Conservation (phyloP, 2,113 vertebrate species). For the Corynorhinus townsendii region DNA sequence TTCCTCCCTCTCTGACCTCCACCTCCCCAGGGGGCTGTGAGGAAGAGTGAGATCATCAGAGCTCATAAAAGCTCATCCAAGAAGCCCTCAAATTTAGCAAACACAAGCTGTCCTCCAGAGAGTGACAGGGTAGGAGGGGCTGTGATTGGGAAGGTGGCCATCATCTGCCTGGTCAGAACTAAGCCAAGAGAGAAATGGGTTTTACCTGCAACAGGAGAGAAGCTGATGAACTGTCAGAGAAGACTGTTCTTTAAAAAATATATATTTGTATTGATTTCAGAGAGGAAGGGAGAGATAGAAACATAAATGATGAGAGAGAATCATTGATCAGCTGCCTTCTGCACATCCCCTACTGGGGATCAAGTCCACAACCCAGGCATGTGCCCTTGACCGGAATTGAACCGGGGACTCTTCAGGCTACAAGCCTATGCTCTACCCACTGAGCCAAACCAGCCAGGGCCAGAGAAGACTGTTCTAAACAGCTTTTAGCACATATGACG, state of each 20-base stretch:
- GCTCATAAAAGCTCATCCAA: background rate
- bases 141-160: background rate
- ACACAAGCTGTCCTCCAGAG: background rate
- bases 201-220: background rate
- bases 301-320: too few relatives aligned
- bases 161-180: background rate
- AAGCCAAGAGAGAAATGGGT: background rate
- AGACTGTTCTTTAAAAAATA: background rate
- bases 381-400: too few relatives aligned
- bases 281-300: too few relatives aligned
- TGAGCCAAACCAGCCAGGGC: too few relatives aligned
- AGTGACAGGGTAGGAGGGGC: background rate
- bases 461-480: background rate
- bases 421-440: too few relatives aligned
- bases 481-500: background rate
- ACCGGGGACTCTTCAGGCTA: too few relatives aligned
- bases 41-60: constrained; percentile 2
- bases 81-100: constrained; percentile 21
- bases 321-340: too few relatives aligned
- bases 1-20: background rate
- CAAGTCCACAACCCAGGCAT: too few relatives aligned
- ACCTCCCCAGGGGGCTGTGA: background rate
- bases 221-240: background rate
- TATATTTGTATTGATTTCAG: too few relatives aligned
- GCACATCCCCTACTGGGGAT: too few relatives aligned